These are phyloP conservation scores for Periophthalmodon schlosseri DNA, from an alignment of 2,113 vertebrate species.

Conservation along the genomic window DNA sequence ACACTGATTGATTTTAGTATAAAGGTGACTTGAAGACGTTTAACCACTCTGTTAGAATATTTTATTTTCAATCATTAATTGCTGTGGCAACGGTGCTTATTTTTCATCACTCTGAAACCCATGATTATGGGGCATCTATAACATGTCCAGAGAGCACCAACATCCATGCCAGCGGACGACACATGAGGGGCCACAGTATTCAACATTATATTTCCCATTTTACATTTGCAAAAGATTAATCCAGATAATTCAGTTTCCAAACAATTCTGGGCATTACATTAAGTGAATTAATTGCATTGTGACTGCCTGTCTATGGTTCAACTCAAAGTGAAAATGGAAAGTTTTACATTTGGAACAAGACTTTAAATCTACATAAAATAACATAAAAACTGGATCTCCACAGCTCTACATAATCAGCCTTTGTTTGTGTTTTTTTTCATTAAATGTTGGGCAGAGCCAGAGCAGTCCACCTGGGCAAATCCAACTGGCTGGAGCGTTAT, in stretches of 20 bases:
- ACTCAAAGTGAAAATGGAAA: conserved; percentile 47
- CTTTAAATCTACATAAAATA: conserved; percentile 62
- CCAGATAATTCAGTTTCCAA: background rate
- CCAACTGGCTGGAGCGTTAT: conserved; percentile 48
- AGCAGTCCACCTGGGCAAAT: conserved; percentile 65
- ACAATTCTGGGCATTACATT: background rate
- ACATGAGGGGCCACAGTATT: background rate
- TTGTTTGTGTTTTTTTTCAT: conserved; percentile 61
- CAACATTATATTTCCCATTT: background rate
- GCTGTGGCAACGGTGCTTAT: too few relatives aligned
- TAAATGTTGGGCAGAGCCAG: conserved; percentile 47
- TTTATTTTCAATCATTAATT: too few relatives aligned
- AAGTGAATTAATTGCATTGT: background rate
- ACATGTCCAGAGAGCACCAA: too few relatives aligned
- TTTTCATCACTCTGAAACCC: too few relatives aligned
- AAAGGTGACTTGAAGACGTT: too few relatives aligned
- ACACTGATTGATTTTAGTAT: too few relatives aligned
- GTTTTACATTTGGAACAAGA: conserved; percentile 46
- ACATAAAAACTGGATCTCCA: conserved; percentile 37
- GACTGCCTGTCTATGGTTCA: conserved; percentile 19
- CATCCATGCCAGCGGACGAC: too few relatives aligned
- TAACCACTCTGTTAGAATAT: too few relatives aligned
- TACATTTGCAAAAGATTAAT: background rate
- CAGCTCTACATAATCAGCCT: conserved; percentile 50
- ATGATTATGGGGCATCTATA: too few relatives aligned